Conservation (phyloP, 64 coral and sea anemone genomes). For the Catalaphyllia jardinei region DNA sequence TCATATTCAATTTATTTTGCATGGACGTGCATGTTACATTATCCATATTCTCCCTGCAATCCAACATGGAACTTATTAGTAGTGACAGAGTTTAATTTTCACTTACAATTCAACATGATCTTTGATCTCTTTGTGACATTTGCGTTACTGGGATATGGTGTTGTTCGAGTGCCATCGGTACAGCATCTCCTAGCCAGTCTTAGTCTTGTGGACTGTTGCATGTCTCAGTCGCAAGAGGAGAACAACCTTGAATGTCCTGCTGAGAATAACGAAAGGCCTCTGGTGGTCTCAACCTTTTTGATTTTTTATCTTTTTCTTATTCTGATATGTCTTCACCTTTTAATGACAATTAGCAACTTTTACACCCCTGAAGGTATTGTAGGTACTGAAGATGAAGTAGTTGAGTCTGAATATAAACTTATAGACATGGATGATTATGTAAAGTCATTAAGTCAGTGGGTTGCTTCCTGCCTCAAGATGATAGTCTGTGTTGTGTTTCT, state of each 20-base stretch:
- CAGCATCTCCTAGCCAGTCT: slow-evolving; percentile 49
- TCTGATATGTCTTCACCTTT: slow-evolving; percentile 57
- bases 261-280: slow-evolving; percentile 33
- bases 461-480: slow-evolving; percentile 81
- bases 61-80: slow-evolving; percentile 66
- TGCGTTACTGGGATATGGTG: slow-evolving; percentile 58
- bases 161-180: slow-evolving; percentile 55
- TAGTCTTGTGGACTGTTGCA: slow-evolving; percentile 57
- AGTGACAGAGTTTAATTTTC: slow-evolving; percentile 64
- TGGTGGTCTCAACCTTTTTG: slow-evolving; percentile 64
- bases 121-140: slow-evolving; percentile 74
- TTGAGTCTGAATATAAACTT: slow-evolving; percentile 66
- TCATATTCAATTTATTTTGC: slow-evolving; percentile 72
- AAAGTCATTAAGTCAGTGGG: slow-evolving; percentile 79
- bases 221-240: slow-evolving; percentile 35
- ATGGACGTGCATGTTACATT: slow-evolving; percentile 79
- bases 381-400: slow-evolving; percentile 61
- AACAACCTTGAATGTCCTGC: slow-evolving; percentile 1
- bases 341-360: slow-evolving; percentile 77
- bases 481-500: slow-evolving; percentile 69
- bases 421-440: slow-evolving; percentile 81
- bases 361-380: slow-evolving; percentile 91
- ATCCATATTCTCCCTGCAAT: slow-evolving; percentile 77
- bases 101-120: slow-evolving; percentile 79
- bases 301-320: slow-evolving; percentile 72